A percentile compares a stretch with the other conserved stretches of the same genome.
Evolutionary conservation across 2,113 vertebrate species (phyloP).

Genomic region (Guaruba guarouba): DNA sequence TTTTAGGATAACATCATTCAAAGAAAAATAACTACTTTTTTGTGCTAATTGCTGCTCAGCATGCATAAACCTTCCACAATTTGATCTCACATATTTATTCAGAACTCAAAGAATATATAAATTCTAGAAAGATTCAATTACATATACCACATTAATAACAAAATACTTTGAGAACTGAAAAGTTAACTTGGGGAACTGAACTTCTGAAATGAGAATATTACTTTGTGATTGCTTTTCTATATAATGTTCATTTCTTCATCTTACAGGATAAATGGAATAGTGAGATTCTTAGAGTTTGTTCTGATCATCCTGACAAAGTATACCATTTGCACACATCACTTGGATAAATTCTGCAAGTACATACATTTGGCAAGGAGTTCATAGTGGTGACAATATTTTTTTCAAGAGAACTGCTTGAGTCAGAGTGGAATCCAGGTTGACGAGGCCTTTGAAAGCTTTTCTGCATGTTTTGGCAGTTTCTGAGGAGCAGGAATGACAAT

Average conservation of each 20-base stretch:
- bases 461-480: not conserved
- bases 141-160: not conserved
- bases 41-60: not conserved
- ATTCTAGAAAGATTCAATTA: not conserved
- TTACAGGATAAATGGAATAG: not conserved
- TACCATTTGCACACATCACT: not conserved
- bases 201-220: not conserved
- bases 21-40: not conserved
- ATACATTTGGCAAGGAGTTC: not conserved
- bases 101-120: not conserved
- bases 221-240: not conserved
- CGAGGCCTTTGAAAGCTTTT: not conserved
- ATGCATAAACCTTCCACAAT: not conserved
- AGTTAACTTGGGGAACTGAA: not conserved
- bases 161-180: not conserved
- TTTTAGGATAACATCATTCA: not conserved
- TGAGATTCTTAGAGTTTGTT: not conserved
- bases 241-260: not conserved
- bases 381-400: too few relatives aligned
- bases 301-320: not conserved
- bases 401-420: accelerated
- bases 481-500: not conserved
- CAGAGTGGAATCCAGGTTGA: not conserved
- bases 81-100: not conserved
- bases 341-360: not conserved